Conservation (phyloP, 2,797 vertebrate species). For the Betta splendens region DNA sequence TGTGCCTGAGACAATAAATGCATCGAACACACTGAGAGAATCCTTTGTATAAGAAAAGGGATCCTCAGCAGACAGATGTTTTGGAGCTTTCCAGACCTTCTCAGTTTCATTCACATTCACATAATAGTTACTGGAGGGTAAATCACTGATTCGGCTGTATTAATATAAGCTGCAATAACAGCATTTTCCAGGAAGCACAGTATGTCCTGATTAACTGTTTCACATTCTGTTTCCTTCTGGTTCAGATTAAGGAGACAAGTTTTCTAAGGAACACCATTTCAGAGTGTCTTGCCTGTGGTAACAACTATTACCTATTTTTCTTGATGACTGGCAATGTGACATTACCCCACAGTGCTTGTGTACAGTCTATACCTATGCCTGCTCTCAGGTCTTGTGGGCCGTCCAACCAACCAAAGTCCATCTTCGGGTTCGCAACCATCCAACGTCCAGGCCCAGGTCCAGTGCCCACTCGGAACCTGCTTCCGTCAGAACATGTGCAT, state of each 20-base stretch:
- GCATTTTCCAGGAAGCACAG: background rate
- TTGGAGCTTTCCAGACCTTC: constrained; percentile 6
- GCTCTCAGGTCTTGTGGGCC: constrained; percentile 50
- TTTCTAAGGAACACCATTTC: constrained; percentile 92
- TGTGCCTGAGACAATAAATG: constrained; percentile 10
- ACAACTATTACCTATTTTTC: constrained; percentile 45
- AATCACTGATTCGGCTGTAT: background rate
- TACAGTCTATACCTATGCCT: constrained; percentile 13
- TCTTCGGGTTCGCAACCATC: constrained; percentile 15
- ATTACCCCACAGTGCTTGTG: constrained; percentile 9
- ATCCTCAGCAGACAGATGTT: constrained; percentile 3
- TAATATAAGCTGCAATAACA: background rate
- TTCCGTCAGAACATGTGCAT: constrained; percentile 89
- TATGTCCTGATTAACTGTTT: constrained; percentile 11
- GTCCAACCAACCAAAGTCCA: constrained; percentile 44
- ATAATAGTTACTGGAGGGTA: constrained; percentile 3
- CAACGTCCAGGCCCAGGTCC: constrained; percentile 28
- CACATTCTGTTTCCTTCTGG: constrained; percentile 20
- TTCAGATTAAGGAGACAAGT: constrained; percentile 92
- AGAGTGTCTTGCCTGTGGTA: constrained; percentile 94
- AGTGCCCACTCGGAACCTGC: constrained; percentile 86
- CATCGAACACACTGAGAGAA: constrained; percentile 8
- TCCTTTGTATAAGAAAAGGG: constrained; percentile 12
- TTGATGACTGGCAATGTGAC: background rate
- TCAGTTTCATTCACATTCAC: constrained; percentile 4